Conservation (phyloP, 2,797 vertebrate genomes). For the Gastrophryne carolinensis region DNA sequence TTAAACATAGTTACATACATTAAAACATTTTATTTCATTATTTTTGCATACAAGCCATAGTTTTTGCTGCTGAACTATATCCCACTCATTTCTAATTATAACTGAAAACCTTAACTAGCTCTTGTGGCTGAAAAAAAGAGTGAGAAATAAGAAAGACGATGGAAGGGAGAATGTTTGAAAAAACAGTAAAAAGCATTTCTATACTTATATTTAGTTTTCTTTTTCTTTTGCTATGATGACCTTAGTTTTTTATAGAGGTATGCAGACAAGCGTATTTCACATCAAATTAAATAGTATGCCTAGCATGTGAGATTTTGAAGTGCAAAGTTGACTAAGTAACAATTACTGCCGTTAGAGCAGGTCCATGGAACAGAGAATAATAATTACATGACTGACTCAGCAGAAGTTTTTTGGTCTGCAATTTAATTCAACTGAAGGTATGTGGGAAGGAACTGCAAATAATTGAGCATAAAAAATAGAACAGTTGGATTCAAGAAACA, state of each 20-base stretch:
- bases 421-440: conserved; percentile 39
- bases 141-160: background rate
- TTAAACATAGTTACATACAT: too few species aligned
- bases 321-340: conserved; percentile 22
- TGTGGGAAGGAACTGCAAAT: conserved; percentile 16
- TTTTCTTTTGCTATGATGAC: background rate
- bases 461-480: conserved; percentile 5
- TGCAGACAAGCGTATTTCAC: conserved; percentile 15
- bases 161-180: background rate
- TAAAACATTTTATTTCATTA: too few species aligned
- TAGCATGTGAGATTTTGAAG: conserved; percentile 12
- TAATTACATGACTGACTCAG: conserved; percentile 46
- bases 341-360: conserved; percentile 35
- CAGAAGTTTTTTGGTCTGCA: conserved; percentile 34
- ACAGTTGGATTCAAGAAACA: background rate
- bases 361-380: conserved; percentile 12
- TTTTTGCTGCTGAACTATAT: too few species aligned
- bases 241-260: conserved; percentile 11
- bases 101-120: background rate
- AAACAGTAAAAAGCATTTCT: background rate
- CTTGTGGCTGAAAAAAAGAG: background rate
- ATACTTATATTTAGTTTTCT: background rate
- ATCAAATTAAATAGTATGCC: conserved; percentile 22
- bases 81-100: too few species aligned
- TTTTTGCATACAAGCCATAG: too few species aligned